These are phyloP conservation scores for Collichthys lucidus DNA, from an alignment of 2,113 vertebrate species.

Conservation along the genomic window DNA sequence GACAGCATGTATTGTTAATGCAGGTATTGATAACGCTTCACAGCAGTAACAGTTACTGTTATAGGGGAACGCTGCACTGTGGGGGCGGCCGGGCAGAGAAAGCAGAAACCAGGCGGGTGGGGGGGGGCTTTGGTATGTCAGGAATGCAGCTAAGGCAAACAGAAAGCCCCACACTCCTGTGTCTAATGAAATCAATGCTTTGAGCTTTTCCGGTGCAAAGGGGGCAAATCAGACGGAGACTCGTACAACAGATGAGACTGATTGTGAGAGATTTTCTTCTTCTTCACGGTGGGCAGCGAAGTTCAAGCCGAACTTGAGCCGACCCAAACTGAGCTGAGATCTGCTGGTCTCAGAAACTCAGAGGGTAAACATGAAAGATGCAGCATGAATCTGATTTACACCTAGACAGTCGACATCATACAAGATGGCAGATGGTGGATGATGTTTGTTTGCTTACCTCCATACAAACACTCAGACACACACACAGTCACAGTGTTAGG, in stretches of 20 bases:
- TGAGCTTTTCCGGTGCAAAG: conserved; percentile 70
- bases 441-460: neutral
- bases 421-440: conserved; percentile 4
- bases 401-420: neutral
- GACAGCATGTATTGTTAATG: neutral
- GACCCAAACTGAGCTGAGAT: conserved; percentile 8
- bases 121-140: conserved; percentile 76
- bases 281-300: neutral
- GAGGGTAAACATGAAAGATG: conserved; percentile 48
- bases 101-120: conserved; percentile 30
- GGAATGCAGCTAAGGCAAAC: conserved; percentile 86
- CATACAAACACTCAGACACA: conserved; percentile 16
- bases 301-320: conserved; percentile 8
- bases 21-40: conserved; percentile 63
- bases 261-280: conserved; percentile 21
- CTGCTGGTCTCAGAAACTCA: conserved; percentile 21
- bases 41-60: conserved; percentile 46
- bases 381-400: conserved; percentile 44
- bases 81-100: conserved; percentile 42
- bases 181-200: conserved; percentile 83
- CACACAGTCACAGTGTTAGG: neutral
- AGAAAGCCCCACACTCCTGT: conserved; percentile 78
- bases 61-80: conserved; percentile 31
- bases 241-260: conserved; percentile 52
- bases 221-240: conserved; percentile 63